A percentile compares a stretch with the other conserved stretches of the same genome.
Evolutionary conservation across 2,113 vertebrate genomes (phyloP).

Genomic region (Chunga burmeisteri): DNA sequence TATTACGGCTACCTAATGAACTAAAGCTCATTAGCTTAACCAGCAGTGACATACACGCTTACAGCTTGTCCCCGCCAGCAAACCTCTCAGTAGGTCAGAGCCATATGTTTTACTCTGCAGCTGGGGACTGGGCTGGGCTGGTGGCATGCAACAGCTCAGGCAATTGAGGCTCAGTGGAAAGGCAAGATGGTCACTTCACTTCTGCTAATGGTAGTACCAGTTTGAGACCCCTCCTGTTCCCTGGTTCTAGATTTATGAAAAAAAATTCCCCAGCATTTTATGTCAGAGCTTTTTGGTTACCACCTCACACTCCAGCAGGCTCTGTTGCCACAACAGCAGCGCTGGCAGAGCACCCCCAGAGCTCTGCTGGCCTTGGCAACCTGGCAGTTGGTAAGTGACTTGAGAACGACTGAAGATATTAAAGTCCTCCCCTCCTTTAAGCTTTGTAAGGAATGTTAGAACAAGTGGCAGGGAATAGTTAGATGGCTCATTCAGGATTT

Average conservation of each 20-base stretch:
- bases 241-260: not conserved
- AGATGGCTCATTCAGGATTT: not conserved
- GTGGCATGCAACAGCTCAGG: not conserved
- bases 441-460: not conserved
- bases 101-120: not conserved
- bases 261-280: not conserved
- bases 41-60: rapidly evolving
- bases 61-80: not conserved
- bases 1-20: conserved; percentile 14
- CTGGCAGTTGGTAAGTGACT: not conserved
- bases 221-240: not conserved
- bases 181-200: rapidly evolving
- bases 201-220: not conserved
- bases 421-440: not conserved
- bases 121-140: no score
- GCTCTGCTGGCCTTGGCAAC: not conserved
- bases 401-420: not conserved
- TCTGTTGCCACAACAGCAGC: not conserved
- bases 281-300: not conserved
- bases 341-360: not conserved
- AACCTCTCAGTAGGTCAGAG: not conserved
- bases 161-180: not conserved
- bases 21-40: not conserved
- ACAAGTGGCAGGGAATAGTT: not conserved
- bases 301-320: not conserved